Evolutionary conservation across 1,140 invertebrate species (phyloP).

Genomic region (Drosophila funebris): DNA sequence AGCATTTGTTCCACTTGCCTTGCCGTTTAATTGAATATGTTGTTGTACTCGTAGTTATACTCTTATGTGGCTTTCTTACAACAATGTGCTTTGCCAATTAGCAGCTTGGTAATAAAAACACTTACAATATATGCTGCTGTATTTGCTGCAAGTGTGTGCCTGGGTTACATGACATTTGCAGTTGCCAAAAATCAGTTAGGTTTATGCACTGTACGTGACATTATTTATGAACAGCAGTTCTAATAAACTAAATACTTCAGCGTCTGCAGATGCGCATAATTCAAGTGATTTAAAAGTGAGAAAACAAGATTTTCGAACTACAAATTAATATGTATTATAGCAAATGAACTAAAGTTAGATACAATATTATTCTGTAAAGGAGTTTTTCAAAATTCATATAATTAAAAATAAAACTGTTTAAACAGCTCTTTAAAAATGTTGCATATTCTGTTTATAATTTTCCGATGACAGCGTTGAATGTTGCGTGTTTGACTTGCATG

Average conservation of each 20-base stretch:
- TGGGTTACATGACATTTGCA: slow-evolving; percentile 47
- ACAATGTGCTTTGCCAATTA: slow-evolving; percentile 28
- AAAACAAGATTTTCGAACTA: neutral
- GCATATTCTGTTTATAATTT: slow-evolving; percentile 55
- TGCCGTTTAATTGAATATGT: slow-evolving; percentile 67
- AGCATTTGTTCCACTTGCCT: slow-evolving; percentile 26
- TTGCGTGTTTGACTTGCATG: slow-evolving; percentile 69
- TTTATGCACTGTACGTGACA: too few relatives aligned
- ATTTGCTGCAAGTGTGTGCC: slow-evolving; percentile 22
- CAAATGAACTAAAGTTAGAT: neutral
- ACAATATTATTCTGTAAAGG: neutral
- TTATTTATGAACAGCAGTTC: too few relatives aligned
- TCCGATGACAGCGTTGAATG: slow-evolving; percentile 54
- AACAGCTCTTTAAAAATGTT: slow-evolving; percentile 39
- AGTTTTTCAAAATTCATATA: neutral
- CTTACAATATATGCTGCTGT: slow-evolving; percentile 2
- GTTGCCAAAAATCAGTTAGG: neutral
- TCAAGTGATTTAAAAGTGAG: neutral
- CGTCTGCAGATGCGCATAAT: neutral
- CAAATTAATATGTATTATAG: neutral
- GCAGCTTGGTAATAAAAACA: slow-evolving; percentile 51
- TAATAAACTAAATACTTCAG: too few relatives aligned
- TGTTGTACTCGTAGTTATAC: slow-evolving; percentile 1
- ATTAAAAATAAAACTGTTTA: neutral
- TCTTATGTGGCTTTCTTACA: slow-evolving; percentile 54